Conservation (phyloP, 2,797 vertebrate species). For the Diceros bicornis region DNA sequence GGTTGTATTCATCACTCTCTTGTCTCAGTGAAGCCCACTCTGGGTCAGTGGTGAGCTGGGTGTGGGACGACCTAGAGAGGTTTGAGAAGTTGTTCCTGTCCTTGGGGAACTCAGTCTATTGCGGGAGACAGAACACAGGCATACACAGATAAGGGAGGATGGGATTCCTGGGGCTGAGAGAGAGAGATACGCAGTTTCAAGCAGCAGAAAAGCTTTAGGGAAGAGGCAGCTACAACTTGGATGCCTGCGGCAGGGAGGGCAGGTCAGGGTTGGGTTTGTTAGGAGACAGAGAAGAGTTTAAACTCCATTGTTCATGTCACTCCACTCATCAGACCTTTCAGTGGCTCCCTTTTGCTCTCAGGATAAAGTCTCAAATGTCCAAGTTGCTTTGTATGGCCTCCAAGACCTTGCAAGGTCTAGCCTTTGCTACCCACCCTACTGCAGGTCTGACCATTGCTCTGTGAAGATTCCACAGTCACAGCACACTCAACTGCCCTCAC, state of each 20-base stretch:
- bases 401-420: neutral
- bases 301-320: neutral
- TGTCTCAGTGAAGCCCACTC: constrained; percentile 6
- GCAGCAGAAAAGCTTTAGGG: neutral
- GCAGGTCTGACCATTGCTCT: neutral
- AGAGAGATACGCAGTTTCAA: neutral
- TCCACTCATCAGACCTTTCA: neutral
- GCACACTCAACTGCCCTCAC: neutral
- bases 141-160: constrained; percentile 45
- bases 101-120: neutral
- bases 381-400: constrained; percentile 2
- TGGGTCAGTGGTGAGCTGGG: constrained; percentile 10
- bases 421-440: neutral
- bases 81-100: constrained; percentile 10
- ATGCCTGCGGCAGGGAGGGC: neutral
- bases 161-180: neutral
- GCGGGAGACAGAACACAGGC: neutral
- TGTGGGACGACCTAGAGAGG: neutral
- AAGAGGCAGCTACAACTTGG: neutral
- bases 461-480: constrained; percentile 8
- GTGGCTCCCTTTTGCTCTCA: neutral
- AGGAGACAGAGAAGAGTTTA: neutral
- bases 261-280: constrained; percentile 7
- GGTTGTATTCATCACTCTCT: constrained; percentile 26
- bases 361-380: constrained; percentile 28